Percentiles rank a stretch among this genome's conserved stretches.
Evolutionary conservation across 2,113 vertebrate species (phyloP).

Genomic region (Brachypteracias leptosomus): DNA sequence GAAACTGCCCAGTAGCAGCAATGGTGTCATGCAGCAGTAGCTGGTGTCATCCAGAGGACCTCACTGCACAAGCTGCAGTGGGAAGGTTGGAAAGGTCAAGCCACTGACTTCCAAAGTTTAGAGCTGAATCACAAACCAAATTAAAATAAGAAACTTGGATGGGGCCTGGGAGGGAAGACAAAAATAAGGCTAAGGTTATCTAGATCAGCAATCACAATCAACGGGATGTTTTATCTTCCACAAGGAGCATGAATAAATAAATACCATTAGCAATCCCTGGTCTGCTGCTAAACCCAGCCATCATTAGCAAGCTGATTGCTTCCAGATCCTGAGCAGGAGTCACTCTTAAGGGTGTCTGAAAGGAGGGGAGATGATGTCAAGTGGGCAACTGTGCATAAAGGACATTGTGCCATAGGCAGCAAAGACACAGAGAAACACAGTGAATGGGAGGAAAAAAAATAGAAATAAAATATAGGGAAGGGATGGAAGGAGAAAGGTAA

Average conservation of each 20-base stretch:
- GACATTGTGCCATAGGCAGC: background rate
- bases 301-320: slow-evolving; percentile 58
- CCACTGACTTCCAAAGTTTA: background rate
- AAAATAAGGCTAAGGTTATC: slow-evolving; percentile 36
- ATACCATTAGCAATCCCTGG: slow-evolving; percentile 47
- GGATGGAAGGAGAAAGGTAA: background rate
- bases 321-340: slow-evolving; percentile 1
- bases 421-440: background rate
- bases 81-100: background rate
- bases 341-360: slow-evolving; percentile 8
- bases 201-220: slow-evolving; percentile 50
- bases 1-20: background rate
- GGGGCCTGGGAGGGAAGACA: background rate
- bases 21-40: background rate
- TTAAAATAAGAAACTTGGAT: background rate
- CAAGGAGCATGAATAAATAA: slow-evolving; percentile 58
- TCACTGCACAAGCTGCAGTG: background rate
- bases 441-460: no score
- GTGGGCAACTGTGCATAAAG: background rate
- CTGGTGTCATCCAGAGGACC: background rate
- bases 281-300: slow-evolving; percentile 31
- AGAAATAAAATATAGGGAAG: background rate
- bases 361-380: background rate
- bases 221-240: slow-evolving; percentile 39
- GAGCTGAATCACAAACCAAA: background rate